Percentiles rank a stretch among this genome's conserved stretches.
Evolutionary conservation across 2,113 vertebrate species (phyloP).

Genomic region (Baryphthengus martii): DNA sequence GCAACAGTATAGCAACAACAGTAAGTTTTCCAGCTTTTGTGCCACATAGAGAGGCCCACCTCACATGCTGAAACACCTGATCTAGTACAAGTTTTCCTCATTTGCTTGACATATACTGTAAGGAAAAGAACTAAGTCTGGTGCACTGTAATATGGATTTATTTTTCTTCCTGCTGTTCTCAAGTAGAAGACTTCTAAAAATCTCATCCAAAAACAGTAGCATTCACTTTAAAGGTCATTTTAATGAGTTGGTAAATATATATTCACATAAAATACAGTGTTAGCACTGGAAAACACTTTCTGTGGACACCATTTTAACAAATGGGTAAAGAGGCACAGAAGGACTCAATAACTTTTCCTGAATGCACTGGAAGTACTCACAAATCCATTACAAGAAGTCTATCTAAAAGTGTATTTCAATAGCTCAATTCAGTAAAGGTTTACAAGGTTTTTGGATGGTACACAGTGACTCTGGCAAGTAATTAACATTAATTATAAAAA

Average conservation of each 20-base stretch:
- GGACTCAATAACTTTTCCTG: background rate
- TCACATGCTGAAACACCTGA: background rate
- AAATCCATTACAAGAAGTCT: background rate
- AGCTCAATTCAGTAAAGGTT: background rate
- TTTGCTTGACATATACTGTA: background rate
- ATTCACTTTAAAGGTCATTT: background rate
- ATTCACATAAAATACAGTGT: background rate
- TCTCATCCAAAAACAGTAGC: background rate
- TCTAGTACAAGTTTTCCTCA: background rate
- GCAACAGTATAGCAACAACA: background rate
- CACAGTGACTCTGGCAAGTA: background rate
- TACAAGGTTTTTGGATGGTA: background rate
- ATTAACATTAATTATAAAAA: slow-evolving; percentile 6
- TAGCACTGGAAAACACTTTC: background rate
- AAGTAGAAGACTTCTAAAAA: background rate
- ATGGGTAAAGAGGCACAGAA: background rate
- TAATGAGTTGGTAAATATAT: background rate
- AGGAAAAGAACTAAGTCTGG: background rate
- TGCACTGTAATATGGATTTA: background rate
- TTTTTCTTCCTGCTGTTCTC: background rate
- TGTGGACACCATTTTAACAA: background rate
- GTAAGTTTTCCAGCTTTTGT: background rate
- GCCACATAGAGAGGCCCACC: background rate
- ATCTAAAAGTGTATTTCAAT: background rate
- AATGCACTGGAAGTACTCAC: background rate